A percentile compares a stretch with the other conserved stretches of the same genome.
Conservation (phyloP, 1,140 invertebrate genomes). For the Gryllus bimaculatus region DNA sequence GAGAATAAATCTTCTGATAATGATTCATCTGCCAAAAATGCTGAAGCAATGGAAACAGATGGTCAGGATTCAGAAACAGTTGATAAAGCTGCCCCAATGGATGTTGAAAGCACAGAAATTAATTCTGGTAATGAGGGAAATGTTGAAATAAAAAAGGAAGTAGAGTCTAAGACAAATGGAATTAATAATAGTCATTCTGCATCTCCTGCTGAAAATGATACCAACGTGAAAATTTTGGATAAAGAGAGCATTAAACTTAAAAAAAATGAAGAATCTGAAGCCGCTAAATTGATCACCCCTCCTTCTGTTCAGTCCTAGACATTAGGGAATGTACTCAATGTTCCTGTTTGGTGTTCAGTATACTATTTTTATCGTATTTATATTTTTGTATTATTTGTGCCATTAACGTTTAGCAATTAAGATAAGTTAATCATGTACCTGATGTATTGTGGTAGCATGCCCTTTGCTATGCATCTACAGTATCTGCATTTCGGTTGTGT, state of each 20-base stretch:
- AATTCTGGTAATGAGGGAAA: not conserved
- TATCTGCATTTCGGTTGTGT: not conserved
- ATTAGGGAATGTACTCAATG: not conserved
- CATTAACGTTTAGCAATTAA: not conserved
- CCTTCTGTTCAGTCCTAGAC: not conserved
- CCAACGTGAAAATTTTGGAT: not conserved
- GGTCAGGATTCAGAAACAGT: not conserved
- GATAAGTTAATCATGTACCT: conserved; percentile 1
- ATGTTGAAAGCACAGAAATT: not conserved
- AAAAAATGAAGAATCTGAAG: not conserved
- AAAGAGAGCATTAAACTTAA: not conserved
- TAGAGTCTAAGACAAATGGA: not conserved
- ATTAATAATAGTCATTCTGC: not conserved
- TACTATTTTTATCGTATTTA: not conserved
- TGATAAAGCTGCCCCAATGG: not conserved
- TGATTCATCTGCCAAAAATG: no score
- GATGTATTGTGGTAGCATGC: not conserved
- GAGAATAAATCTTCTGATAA: not conserved
- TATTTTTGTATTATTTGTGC: not conserved
- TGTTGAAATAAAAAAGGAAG: not conserved
- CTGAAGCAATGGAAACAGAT: conserved; percentile 8
- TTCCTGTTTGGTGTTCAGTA: not conserved
- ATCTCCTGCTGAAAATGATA: not conserved
- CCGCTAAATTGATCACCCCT: not conserved
- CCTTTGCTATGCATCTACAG: not conserved